Percentiles rank a stretch among this genome's conserved stretches.
Conservation (phyloP, 2,797 vertebrate species). For the Ptychobarbus kaznakovi region DNA sequence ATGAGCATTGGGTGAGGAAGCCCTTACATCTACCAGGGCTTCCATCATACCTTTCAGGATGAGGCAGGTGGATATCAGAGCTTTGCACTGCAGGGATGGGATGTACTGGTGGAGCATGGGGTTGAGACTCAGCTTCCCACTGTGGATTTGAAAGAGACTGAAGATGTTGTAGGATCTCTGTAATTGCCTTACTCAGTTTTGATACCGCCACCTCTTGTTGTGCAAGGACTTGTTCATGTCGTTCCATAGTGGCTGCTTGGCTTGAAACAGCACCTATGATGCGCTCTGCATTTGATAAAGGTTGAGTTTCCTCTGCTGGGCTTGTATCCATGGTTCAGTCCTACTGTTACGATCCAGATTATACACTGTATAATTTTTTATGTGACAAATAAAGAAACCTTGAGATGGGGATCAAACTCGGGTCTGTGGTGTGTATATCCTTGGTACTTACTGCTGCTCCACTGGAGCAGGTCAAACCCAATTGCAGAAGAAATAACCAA, state of each 20-base stretch:
- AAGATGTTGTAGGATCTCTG: background rate
- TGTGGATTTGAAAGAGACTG: conserved; percentile 2
- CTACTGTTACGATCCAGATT: background rate
- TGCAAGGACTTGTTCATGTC: background rate
- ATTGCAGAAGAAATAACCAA: background rate
- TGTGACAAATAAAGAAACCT: no score
- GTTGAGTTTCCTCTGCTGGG: background rate
- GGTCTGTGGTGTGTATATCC: background rate
- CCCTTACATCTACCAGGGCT: background rate
- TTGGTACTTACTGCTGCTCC: background rate
- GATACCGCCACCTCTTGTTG: background rate
- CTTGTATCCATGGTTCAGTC: background rate
- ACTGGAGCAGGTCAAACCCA: background rate
- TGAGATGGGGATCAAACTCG: background rate
- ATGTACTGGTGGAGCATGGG: background rate
- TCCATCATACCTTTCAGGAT: background rate
- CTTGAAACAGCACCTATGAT: background rate
- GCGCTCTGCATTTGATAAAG: background rate
- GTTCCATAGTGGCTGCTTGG: background rate
- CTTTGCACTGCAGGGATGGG: background rate
- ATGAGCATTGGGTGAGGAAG: no score
- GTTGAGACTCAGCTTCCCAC: background rate
- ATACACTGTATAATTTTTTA: no score
- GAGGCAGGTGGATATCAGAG: background rate
- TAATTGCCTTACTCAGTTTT: background rate